Conservation (phyloP, 2,797 vertebrate genomes). For the Molothrus aeneus region DNA sequence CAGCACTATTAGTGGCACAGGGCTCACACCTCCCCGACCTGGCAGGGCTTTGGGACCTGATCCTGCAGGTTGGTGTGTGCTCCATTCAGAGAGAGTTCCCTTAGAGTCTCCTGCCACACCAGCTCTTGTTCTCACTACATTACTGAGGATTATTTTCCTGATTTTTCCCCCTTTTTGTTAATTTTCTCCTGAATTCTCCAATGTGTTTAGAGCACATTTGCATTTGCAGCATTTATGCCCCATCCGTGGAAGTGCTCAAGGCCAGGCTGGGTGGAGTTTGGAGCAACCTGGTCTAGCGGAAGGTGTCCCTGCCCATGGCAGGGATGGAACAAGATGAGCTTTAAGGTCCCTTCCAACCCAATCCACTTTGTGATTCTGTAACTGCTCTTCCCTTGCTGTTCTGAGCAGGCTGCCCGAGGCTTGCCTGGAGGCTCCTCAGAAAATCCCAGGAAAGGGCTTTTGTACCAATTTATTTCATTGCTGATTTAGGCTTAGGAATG, state of each 20-base stretch:
- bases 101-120: fast-evolving
- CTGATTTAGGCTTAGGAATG: background rate
- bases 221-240: background rate
- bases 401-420: background rate
- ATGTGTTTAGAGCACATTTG: background rate
- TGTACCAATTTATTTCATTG: background rate
- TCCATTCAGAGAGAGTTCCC: background rate
- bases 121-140: background rate
- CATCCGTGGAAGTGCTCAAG: background rate
- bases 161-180: background rate
- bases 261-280: background rate
- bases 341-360: background rate
- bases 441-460: background rate
- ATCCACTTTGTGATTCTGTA: background rate
- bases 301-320: background rate
- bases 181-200: background rate
- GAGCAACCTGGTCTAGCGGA: background rate
- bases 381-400: background rate
- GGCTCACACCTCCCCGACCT: background rate
- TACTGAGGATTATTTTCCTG: background rate
- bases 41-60: background rate
- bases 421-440: background rate
- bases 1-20: background rate
- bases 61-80: background rate
- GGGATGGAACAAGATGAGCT: background rate